Evolutionary conservation across 2,113 vertebrate species (phyloP).

Genomic region (Noturus placidus): DNA sequence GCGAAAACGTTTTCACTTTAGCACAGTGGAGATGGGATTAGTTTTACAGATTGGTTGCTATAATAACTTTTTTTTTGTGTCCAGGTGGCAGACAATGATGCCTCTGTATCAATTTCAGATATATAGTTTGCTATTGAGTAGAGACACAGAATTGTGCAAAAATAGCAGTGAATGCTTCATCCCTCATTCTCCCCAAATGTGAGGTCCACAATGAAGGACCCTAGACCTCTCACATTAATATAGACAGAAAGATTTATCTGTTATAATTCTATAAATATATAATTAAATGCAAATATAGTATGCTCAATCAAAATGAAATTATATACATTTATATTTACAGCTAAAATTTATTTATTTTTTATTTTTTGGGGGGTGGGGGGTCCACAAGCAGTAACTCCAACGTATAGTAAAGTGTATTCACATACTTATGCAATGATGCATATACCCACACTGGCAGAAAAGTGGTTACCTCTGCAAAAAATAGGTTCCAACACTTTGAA

Average conservation of each 20-base stretch:
- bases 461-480: background rate
- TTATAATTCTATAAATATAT: conserved; percentile 41
- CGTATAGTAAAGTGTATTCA: conserved; percentile 51
- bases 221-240: background rate
- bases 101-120: conserved; percentile 9
- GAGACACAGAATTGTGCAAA: conserved; percentile 34
- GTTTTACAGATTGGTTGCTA: background rate
- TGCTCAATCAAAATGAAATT: conserved; percentile 21
- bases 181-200: background rate
- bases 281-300: conserved; percentile 46
- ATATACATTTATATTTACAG: conserved; percentile 29
- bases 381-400: conserved; percentile 48
- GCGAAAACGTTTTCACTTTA: background rate
- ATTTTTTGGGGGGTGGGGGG: too few species aligned
- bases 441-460: conserved; percentile 21
- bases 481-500: background rate
- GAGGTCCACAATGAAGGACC: background rate
- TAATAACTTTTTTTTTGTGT: background rate
- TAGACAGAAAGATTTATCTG: background rate
- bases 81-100: conserved; percentile 9
- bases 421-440: conserved; percentile 30
- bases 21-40: background rate
- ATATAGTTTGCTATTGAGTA: conserved; percentile 10
- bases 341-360: conserved; percentile 40
- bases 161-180: conserved; percentile 30